Evolutionary conservation across 2,888 invertebrate genomes (phyloP).

Genomic region (Phyllotreta striolata): DNA sequence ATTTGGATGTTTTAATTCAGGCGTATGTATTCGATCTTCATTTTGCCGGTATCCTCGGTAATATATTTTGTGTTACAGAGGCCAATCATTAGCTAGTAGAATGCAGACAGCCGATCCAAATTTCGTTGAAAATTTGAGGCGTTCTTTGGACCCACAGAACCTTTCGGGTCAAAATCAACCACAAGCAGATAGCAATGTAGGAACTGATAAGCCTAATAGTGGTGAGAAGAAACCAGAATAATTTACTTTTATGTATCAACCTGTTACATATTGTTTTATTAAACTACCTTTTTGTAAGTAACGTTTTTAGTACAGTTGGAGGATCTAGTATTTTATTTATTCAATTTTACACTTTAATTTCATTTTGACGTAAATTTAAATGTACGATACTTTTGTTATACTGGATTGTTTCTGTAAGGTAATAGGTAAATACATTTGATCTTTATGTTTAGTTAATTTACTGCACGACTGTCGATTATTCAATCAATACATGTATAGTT

Average conservation of each 20-base stretch:
- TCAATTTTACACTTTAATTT: too few relatives aligned
- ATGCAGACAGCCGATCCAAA: slow-evolving; percentile 86
- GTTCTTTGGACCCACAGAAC: slow-evolving; percentile 37
- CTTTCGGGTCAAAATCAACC: slow-evolving; percentile 6
- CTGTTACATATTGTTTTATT: too few relatives aligned
- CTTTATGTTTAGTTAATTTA: too few relatives aligned
- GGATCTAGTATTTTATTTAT: too few relatives aligned
- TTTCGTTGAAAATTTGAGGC: slow-evolving; percentile 68
- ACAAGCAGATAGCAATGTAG: slow-evolving; percentile 9
- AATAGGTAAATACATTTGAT: too few relatives aligned
- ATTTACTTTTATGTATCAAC: neutral
- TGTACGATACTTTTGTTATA: too few relatives aligned
- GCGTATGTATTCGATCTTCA: slow-evolving; percentile 36
- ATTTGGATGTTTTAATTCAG: slow-evolving; percentile 55
- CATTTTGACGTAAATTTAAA: too few relatives aligned
- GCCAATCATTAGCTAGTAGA: slow-evolving; percentile 82
- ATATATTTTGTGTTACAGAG: slow-evolving; percentile 56
- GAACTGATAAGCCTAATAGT: neutral
- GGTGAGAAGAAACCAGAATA: slow-evolving; percentile 12
- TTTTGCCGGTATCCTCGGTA: neutral
- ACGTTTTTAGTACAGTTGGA: too few relatives aligned
- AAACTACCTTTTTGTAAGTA: too few relatives aligned
- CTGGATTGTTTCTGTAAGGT: too few relatives aligned
- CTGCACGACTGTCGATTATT: too few relatives aligned
- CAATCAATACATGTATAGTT: too few relatives aligned